A percentile compares a stretch with the other conserved stretches of the same genome.
phyloP scores from a whole-genome alignment of 2,888 invertebrate genomes.

The Copidosoma aretas region DNA sequence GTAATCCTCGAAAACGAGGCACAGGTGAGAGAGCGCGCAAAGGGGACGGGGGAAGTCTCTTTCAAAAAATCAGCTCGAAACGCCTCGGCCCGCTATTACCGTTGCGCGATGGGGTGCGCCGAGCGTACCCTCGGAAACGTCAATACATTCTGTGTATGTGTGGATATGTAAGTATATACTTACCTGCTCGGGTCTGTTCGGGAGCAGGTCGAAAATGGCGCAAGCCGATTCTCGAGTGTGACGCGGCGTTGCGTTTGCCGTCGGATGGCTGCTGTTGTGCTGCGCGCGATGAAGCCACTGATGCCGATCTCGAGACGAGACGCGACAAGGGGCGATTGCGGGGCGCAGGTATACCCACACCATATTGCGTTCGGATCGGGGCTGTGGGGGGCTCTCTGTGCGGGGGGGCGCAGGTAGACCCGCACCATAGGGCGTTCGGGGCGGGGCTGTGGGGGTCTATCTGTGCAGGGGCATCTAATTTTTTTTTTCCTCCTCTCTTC shows the following conservation, averaged over 20 bases:
- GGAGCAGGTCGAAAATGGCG: slow-evolving; percentile 48
- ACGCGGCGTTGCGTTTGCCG: slow-evolving; percentile 41
- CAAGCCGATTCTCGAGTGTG: slow-evolving; percentile 54
- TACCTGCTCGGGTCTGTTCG: not conserved
- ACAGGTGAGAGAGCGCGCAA: slow-evolving; percentile 33
- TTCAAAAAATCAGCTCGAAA: slow-evolving; percentile 7
- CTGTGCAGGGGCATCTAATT: too few relatives aligned
- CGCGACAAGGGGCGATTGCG: slow-evolving; percentile 4
- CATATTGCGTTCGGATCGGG: too few relatives aligned
- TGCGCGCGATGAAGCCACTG: slow-evolving; percentile 18
- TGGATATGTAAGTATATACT: slow-evolving; percentile 35
- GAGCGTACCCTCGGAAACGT: slow-evolving; percentile 33
- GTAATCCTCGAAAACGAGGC: slow-evolving; percentile 20
- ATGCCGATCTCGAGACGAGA: slow-evolving; percentile 28
- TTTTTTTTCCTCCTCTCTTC: not conserved
- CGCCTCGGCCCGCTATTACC: not conserved
- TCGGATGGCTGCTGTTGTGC: slow-evolving; percentile 13
- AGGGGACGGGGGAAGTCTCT: not conserved
- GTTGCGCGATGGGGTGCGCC: not conserved
- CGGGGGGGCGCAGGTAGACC: too few relatives aligned
- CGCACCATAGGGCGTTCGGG: too few relatives aligned
- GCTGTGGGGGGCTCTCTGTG: too few relatives aligned
- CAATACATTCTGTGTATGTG: slow-evolving; percentile 37
- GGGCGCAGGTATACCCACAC: slow-evolving; percentile 16
- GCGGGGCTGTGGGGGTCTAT: too few relatives aligned